Base-by-base conservation (phyloP, 2,888 invertebrate genomes). In the Trilocha varians region DNA sequence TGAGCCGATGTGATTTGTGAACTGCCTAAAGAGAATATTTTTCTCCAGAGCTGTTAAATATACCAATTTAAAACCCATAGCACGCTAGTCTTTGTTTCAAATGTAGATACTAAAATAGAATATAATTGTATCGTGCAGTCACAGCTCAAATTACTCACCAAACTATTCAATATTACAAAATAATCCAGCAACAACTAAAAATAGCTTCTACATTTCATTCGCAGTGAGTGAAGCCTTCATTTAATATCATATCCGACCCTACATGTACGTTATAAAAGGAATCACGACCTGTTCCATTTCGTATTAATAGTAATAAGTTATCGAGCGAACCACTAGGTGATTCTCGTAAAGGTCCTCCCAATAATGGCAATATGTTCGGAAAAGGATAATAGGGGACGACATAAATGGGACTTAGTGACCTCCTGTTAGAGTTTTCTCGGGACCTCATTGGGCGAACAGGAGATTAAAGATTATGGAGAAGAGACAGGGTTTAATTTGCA, bases 241-340 rank as follows among this genome's bases (percentile, higher is more conserved):
- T 18, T 35, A 40, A 34, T 42, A 13, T 42, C 32, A 38, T 35
- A 32, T 38, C 42, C 42, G 38, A 35, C 15, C 38, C 18, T 15
- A 37, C 32, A 32, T 16, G 42, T 50, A 35, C 14, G 43, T 43
- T 50, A 49, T 56, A 53, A 53, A 58, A 51, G 55, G 53, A 48
- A 47, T 34, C 44, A 39, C 38, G 38, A 39, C 48, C 50, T 55
- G 47, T 55, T 42, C 42, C 57, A 49, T 42, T 42, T 35, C 42
- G 68, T 75, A 77, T 78, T 75, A 76, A 71, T 68, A 70, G 65
- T 63, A 65, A 77, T 78, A 79, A 78, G 55, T 77, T 77, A 75
- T 66, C 52, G 60, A 59, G 54, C 59, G 59, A 57, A 57, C 61
- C 59, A 59, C 59, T 59, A 53, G 68, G 67, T 67, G 42, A 42